phyloP scores from a whole-genome alignment of 2,113 vertebrate species.

The Myiozetetes cayanensis region DNA sequence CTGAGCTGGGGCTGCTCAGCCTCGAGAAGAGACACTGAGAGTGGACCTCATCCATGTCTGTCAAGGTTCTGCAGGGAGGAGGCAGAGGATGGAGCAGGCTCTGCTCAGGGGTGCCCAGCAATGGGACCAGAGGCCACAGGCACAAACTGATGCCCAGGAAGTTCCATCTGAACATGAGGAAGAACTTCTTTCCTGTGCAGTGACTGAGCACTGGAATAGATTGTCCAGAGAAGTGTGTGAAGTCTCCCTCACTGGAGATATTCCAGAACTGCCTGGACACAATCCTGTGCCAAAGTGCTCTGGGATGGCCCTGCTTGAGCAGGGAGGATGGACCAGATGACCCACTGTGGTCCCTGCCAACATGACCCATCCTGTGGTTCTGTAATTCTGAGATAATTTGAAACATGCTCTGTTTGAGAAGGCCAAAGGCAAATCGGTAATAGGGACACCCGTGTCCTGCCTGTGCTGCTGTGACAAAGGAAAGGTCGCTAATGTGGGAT shows the following conservation, averaged over 20 bases:
- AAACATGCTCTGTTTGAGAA: neutral
- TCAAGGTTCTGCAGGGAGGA: neutral
- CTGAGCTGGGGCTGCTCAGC: neutral
- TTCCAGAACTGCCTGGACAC: neutral
- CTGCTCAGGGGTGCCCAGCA: neutral
- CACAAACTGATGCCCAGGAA: neutral
- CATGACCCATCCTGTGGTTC: neutral
- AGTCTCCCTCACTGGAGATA: neutral
- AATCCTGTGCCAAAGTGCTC: neutral
- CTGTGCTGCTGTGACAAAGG: neutral
- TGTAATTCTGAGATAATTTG: neutral
- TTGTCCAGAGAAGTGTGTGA: rapidly evolving
- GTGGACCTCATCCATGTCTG: neutral
- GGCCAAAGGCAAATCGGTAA: neutral
- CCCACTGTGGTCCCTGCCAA: neutral
- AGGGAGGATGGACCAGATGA: neutral
- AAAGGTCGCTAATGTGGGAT: neutral
- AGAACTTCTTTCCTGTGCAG: neutral
- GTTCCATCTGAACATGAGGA: rapidly evolving
- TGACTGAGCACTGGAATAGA: rapidly evolving
- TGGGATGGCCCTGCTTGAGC: neutral
- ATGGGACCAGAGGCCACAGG: rapidly evolving
- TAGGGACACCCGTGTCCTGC: neutral
- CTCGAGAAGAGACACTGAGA: neutral
- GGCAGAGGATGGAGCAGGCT: neutral